Percentiles rank a stretch among this genome's conserved stretches.
Evolutionary conservation across 2,113 vertebrate genomes (phyloP).

Genomic region (Sinocyclocheilus anshuiensis): DNA sequence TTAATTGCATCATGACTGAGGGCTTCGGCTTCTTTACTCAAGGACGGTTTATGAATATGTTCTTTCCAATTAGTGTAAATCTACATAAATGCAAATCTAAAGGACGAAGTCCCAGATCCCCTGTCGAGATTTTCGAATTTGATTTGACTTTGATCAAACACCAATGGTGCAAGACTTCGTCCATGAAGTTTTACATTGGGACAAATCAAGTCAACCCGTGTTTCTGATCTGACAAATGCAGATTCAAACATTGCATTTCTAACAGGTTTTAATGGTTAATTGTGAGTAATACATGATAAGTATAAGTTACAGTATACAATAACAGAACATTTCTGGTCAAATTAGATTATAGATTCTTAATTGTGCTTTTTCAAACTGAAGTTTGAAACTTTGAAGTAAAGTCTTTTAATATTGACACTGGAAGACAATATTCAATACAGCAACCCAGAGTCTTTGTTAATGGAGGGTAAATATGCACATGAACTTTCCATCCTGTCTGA

Average conservation of each 20-base stretch:
- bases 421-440: constrained; percentile 3
- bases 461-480: constrained; percentile 17
- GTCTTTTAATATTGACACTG: not conserved
- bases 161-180: constrained; percentile 11
- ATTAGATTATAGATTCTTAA: not conserved
- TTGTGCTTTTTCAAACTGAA: not conserved
- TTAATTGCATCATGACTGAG: constrained; percentile 11
- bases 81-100: constrained; percentile 41
- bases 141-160: constrained; percentile 36
- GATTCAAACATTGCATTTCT: not conserved
- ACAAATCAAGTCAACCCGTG: constrained; percentile 4
- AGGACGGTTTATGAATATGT: constrained; percentile 16
- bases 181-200: constrained; percentile 31
- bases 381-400: not conserved
- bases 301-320: not conserved
- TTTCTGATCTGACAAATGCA: constrained; percentile 1
- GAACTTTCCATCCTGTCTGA: constrained; percentile 16
- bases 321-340: not conserved
- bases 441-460: constrained; percentile 12
- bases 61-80: constrained; percentile 42
- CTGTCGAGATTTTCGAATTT: constrained; percentile 25
- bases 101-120: constrained; percentile 33
- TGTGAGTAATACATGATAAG: too few species aligned
- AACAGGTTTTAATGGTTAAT: too few species aligned
- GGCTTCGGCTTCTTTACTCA: constrained; percentile 45